Evolutionary conservation across 2,797 vertebrate genomes (phyloP), one percentile per base, ranked within the genome.

Genomic region (Rachycentron canadum): DNA sequence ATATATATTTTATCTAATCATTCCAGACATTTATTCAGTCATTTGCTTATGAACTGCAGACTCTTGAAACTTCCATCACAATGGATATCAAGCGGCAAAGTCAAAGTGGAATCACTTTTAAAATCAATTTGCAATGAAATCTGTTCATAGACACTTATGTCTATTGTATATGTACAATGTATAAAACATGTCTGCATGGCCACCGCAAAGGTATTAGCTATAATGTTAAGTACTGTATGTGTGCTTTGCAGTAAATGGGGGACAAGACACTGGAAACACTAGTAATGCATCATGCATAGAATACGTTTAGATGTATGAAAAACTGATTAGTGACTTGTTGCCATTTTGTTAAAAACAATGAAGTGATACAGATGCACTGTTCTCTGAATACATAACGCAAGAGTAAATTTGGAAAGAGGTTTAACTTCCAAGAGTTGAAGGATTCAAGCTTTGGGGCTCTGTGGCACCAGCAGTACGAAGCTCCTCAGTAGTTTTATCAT

Each of bases 401-500:
- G 4, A 41, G 2, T 19, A 10, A 7, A 13, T 55, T 25, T 47
- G 17, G 4, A 17, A 45, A 41, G 30, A 16, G 0, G 12, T 41
- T 9, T 62, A 41, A 12, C 34, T 26, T 17, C 4, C 14, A 32
- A 41, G 14, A 28, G 32, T 47, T 52, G 19, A 14, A 47, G 10
- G 4, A 8, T 70, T 14, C 52, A 41, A n/a, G 21, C 30, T 28
- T 41, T 4, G 45, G 25, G 32, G 50, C 66, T 57, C 45, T n/a
- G 30, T 73, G 32, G 45, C 16, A 47, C n/a, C 11, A 2, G 25
- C 41, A 19, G 9, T 60, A 4, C 60, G 25, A 55, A 64, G 14
- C 17, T 28, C 74, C 56, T 70, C 11, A 1, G 7, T 25, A 69
- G 58, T 14, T 36, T 59, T 17, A 34, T 74, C 40, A 16, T 73